Evolutionary conservation across 2,888 invertebrate species (phyloP).

Genomic region (Archips crataeganus): DNA sequence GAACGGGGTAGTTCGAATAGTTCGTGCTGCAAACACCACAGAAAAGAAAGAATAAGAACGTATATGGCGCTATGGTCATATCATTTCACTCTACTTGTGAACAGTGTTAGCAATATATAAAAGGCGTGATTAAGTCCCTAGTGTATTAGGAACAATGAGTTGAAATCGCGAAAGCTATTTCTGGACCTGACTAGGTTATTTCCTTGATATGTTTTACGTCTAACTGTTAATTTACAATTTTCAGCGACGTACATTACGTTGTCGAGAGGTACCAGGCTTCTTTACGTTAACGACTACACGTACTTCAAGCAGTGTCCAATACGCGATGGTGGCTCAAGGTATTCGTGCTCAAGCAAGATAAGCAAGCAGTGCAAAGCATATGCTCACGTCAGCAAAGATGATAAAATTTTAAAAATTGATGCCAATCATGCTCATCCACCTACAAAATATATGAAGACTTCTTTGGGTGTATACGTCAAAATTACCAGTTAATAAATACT

Average conservation of each 20-base stretch:
- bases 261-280: slow-evolving; percentile 46
- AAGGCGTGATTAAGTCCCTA: no score
- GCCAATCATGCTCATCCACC: slow-evolving; percentile 50
- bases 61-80: no score
- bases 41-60: no score
- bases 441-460: slow-evolving; percentile 32
- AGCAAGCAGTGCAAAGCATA: slow-evolving; percentile 52
- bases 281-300: slow-evolving; percentile 50
- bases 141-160: no score
- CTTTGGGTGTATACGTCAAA: not conserved
- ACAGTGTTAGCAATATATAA: no score
- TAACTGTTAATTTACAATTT: not conserved
- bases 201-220: no score
- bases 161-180: no score
- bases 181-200: no score
- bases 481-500: no score
- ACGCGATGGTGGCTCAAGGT: slow-evolving; percentile 47
- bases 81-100: no score
- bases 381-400: slow-evolving; percentile 49
- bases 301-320: slow-evolving; percentile 46
- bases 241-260: slow-evolving; percentile 39
- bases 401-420: slow-evolving; percentile 45
- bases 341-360: slow-evolving; percentile 50
- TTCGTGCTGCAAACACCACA: no score
- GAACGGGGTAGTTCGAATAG: no score